These are phyloP conservation scores for Tursiops truncatus DNA, from an alignment of 2,113 vertebrate species.

Conservation along the genomic window DNA sequence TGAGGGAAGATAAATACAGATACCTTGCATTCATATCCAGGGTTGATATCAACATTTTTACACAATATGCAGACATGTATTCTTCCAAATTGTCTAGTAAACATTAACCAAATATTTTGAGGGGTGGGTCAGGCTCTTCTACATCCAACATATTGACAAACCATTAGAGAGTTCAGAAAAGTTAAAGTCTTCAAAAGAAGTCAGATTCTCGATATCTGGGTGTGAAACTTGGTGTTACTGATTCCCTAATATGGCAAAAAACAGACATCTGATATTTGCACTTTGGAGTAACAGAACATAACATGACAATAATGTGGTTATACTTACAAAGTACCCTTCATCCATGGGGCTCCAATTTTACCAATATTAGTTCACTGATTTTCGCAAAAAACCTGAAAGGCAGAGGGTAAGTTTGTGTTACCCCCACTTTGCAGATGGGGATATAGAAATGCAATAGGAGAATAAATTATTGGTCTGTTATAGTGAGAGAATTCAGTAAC, in stretches of 20 bases:
- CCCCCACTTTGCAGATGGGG: slow-evolving; percentile 74
- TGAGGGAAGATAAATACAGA: slow-evolving; percentile 28
- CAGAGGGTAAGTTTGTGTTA: slow-evolving; percentile 81
- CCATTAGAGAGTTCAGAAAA: slow-evolving; percentile 76
- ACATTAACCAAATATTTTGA: slow-evolving; percentile 56
- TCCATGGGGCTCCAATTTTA: slow-evolving; percentile 82
- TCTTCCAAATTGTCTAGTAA: slow-evolving; percentile 74
- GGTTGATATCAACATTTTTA: slow-evolving; percentile 65
- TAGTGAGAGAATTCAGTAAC: not conserved
- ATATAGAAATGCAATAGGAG: slow-evolving; percentile 41
- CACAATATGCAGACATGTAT: slow-evolving; percentile 64
- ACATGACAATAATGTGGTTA: slow-evolving; percentile 72
- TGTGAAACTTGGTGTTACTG: slow-evolving; percentile 73
- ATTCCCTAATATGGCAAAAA: slow-evolving; percentile 77
- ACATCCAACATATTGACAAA: slow-evolving; percentile 63
- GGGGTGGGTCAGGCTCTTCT: slow-evolving; percentile 57
- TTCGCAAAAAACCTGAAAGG: slow-evolving; percentile 82
- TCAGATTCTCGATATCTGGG: slow-evolving; percentile 77
- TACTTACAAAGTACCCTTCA: slow-evolving; percentile 83
- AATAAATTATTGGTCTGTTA: not conserved
- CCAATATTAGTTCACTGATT: slow-evolving; percentile 82
- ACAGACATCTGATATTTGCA: slow-evolving; percentile 68
- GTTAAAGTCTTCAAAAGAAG: slow-evolving; percentile 76
- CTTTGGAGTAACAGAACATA: slow-evolving; percentile 69
- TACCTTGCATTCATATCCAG: slow-evolving; percentile 38